These are phyloP conservation scores for Mactromeris polynyma DNA, from an alignment of 2,888 invertebrate genomes.

Conservation along the genomic window DNA sequence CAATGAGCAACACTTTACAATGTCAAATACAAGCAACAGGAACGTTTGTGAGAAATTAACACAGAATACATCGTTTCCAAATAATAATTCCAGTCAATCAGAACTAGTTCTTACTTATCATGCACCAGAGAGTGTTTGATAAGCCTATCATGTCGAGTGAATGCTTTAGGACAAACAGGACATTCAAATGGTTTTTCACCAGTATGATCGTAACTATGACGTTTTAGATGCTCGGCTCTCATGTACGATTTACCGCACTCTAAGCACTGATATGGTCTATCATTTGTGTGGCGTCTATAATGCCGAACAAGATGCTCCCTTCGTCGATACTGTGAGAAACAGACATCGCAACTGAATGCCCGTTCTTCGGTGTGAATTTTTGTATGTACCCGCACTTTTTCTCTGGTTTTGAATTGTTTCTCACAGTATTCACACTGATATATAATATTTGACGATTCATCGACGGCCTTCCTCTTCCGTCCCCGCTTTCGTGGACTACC, in stretches of 20 bases:
- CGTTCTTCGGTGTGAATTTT: slow-evolving; percentile 69
- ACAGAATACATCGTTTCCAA: not conserved
- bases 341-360: slow-evolving; percentile 72
- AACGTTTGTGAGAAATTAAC: not conserved
- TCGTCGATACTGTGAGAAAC: slow-evolving; percentile 68
- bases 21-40: not conserved
- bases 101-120: slow-evolving; percentile 52
- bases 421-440: slow-evolving; percentile 71
- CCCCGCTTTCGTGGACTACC: slow-evolving; percentile 44
- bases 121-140: slow-evolving; percentile 74
- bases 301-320: slow-evolving; percentile 74
- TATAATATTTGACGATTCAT: slow-evolving; percentile 59
- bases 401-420: slow-evolving; percentile 68
- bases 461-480: slow-evolving; percentile 46
- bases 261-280: slow-evolving; percentile 68
- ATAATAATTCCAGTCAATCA: not conserved
- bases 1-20: not conserved
- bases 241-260: slow-evolving; percentile 72
- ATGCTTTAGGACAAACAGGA: slow-evolving; percentile 66
- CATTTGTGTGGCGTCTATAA: slow-evolving; percentile 69
- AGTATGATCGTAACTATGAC: slow-evolving; percentile 73
- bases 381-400: slow-evolving; percentile 61
- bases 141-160: slow-evolving; percentile 72
- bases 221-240: slow-evolving; percentile 74
- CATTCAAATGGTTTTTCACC: slow-evolving; percentile 74